Base-by-base conservation (phyloP, 2,888 invertebrate species). In the Acleris holmiana region DNA sequence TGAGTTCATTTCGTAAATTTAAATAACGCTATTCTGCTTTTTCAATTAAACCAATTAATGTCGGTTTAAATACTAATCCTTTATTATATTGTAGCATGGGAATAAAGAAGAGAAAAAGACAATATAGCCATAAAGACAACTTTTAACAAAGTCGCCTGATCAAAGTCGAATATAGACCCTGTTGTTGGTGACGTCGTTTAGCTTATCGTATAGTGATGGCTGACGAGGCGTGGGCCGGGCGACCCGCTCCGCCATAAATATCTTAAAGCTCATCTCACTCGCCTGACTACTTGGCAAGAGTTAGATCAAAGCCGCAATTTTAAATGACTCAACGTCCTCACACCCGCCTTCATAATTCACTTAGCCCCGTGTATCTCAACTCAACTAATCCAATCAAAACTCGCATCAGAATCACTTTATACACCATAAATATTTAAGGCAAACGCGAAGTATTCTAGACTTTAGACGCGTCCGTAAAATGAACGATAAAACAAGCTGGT, bases 301-400 rank as follows among this genome's bases (percentile, higher is more conserved):
- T 82, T 77, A 77, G 73, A 76, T 78, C 74, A 76, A 76, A 78
- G 69, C 70, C 72, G 70, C 74, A 78, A 79, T 83, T 85, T 84
- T 80, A 83, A 80, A 83, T 82, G 75, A 77, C 73, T 67, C 71
- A 71, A 68, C 73, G 74, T 69, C 76, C 74, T 71, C 70, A 64
- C 68, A 67, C 73, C 67, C 60, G 68, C 69, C 70, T 85, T 79
- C 84, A 86, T 86, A 83, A 87, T 86, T 85, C 82, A 84, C 84
- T 85, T 77, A 80, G 19, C 47, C 58, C 51, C 47, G 69, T 65
- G 66, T 54, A 68, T 70, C 68, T 69, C 67, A 66, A 68, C 76
- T 78, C 76, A 76, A 77, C 79, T 78, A 79, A 87, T 84, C 78
- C 82, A 84, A 85, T 85, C 81, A 81, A 76, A 84, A 83, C 79